Conservation (phyloP, 2,797 vertebrate genomes). For the Choloepus didactylus region DNA sequence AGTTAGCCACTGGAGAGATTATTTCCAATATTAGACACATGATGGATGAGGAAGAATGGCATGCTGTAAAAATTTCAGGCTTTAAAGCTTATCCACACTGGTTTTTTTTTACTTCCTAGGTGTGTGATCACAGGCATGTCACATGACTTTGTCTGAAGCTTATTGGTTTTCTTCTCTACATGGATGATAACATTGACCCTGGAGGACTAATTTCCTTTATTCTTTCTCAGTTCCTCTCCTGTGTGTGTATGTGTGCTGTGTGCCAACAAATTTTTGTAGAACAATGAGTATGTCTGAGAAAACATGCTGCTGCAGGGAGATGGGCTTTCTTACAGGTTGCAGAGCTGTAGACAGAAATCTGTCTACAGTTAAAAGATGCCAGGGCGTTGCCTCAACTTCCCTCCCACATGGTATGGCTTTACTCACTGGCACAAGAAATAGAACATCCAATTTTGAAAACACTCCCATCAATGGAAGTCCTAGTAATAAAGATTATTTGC, state of each 20-base stretch:
- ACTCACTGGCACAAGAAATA: background rate
- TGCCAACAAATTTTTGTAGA: background rate
- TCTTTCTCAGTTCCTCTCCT: background rate
- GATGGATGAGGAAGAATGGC: background rate
- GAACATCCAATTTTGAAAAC: background rate
- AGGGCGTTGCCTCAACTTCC: background rate
- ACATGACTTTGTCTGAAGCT: background rate
- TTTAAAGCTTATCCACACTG: background rate
- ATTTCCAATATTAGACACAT: constrained; percentile 34
- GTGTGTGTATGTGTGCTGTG: too few relatives aligned
- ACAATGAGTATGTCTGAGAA: background rate
- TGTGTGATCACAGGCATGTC: background rate
- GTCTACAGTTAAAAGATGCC: too few relatives aligned
- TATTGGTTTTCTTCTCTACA: background rate
- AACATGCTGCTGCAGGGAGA: background rate
- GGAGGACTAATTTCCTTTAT: background rate
- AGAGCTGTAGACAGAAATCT: background rate
- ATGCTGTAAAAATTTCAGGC: background rate
- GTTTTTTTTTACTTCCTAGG: background rate
- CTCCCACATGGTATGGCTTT: background rate
- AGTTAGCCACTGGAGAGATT: background rate
- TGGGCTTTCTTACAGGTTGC: background rate
- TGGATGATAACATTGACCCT: background rate
- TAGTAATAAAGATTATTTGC: background rate
- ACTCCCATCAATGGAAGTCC: background rate